These are phyloP conservation scores for Chunga burmeisteri DNA, from an alignment of 2,113 vertebrate genomes.

Conservation along the genomic window DNA sequence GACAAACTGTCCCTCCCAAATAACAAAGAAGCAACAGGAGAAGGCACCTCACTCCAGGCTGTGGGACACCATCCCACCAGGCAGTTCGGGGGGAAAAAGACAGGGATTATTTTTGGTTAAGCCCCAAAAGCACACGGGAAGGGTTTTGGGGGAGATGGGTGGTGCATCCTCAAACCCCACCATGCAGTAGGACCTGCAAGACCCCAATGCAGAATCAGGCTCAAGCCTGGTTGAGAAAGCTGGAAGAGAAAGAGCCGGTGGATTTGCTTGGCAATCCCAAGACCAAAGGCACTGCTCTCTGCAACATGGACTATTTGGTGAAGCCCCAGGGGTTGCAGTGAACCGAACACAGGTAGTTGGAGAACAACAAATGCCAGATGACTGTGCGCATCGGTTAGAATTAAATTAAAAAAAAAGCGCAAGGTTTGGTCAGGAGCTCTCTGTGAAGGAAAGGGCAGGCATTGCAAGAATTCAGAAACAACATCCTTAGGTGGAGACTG, in stretches of 20 bases:
- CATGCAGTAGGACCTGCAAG: neutral
- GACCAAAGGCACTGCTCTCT: neutral
- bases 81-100: neutral
- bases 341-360: neutral
- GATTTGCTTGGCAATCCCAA: neutral
- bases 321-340: neutral
- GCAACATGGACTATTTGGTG: rapidly evolving
- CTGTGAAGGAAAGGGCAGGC: constrained; percentile 23
- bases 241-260: neutral
- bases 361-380: neutral
- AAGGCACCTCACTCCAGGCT: rapidly evolving
- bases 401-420: neutral
- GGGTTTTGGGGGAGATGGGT: neutral
- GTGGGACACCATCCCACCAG: neutral
- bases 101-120: neutral
- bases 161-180: neutral
- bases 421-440: neutral
- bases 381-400: neutral
- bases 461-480: constrained; percentile 47
- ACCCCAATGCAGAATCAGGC: neutral
- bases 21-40: neutral
- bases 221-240: neutral
- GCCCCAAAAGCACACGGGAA: rapidly evolving
- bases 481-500: constrained; percentile 22
- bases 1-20: neutral